Evolutionary conservation across 1,140 invertebrate species (phyloP).

Genomic region (Sycobia sp.): DNA sequence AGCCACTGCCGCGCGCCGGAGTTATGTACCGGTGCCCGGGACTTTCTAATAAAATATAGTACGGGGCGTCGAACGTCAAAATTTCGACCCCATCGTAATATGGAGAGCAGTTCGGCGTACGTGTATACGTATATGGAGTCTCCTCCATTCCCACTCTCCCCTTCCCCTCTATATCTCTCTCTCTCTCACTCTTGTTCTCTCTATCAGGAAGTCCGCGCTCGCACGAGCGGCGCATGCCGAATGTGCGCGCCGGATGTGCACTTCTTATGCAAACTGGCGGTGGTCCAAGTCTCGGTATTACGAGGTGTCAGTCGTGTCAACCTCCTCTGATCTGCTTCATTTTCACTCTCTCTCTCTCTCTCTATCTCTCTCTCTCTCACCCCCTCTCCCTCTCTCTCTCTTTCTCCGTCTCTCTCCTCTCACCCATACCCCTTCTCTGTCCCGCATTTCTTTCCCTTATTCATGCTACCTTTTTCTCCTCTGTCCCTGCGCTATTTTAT

Average conservation of each 20-base stretch:
- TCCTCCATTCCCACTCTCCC: too few relatives aligned
- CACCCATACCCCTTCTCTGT: too few relatives aligned
- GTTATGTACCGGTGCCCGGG: too few relatives aligned
- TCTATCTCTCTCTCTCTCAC: too few relatives aligned
- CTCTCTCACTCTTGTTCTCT: too few relatives aligned
- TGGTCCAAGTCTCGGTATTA: conserved; percentile 54
- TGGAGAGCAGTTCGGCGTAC: too few relatives aligned
- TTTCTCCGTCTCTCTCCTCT: background rate
- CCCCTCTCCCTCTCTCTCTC: background rate
- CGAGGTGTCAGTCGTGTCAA: conserved; percentile 57
- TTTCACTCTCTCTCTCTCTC: conserved; percentile 9
- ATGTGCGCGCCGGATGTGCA: conserved; percentile 47
- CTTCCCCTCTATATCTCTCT: too few relatives aligned
- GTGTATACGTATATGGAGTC: too few relatives aligned
- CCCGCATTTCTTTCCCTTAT: background rate
- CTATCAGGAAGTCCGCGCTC: too few relatives aligned
- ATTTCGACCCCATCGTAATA: conserved; percentile 20
- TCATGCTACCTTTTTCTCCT: background rate
- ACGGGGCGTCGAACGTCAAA: conserved; percentile 16
- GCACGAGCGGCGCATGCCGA: conserved; percentile 37
- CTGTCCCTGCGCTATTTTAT: conserved; percentile 15
- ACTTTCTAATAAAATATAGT: conserved; percentile 15
- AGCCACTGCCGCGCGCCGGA: too few relatives aligned
- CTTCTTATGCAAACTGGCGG: conserved; percentile 59
- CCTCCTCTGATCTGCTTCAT: conserved; percentile 31